Base-by-base conservation (phyloP, 2,797 vertebrate species). In the Dallia pectoralis region DNA sequence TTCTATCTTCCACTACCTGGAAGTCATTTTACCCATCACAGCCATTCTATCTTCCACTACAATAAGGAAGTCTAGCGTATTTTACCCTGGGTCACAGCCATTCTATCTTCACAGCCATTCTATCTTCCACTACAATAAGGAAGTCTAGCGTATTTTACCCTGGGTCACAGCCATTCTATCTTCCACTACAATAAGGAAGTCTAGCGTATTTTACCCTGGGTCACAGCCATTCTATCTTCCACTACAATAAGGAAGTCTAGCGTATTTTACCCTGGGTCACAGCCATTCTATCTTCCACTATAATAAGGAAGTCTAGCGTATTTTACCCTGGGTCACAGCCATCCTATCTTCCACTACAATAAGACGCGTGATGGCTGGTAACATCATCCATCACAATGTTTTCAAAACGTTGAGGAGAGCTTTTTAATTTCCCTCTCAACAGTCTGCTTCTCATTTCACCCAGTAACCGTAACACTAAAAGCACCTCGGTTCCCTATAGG, bases 351-450 rank as follows among this genome's bases (percentile, higher is more conserved):
- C 51, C n/a, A n/a, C 2, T 22, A 56, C 51, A n/a, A 3, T 29
- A 64, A 30, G 27, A 64, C 14, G 62, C 16, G 32, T 27, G 32
- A 15, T 64, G 32, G 62, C 29, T 33, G 62, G 30, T 64, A 29
- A 30, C 62, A 6, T 33, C 62, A 64, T 64, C 32, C 62, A 64
- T 33, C 62, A 11, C 32, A 19, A 30, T 64, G 4, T 33, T 30
- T 30, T 64, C n/a, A 64, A 32, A 33, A 64, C 33, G 62, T 64
- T 30, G 62, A 30, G 62, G 29, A 64, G 62, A 64, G 27, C 62
- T 30, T 27, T 64, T 64, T 64, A 30, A 15, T 16, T 40, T 18
- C 18, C 51, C 33, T 66, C 33, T 25, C 30, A 19, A 18, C 30
- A n/a, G 19, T 33, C 33, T 40, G 30, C 8, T 40, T 67, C 22